These are phyloP conservation scores for Nomada fucata DNA, from an alignment of 2,888 invertebrate genomes.

Conservation along the genomic window DNA sequence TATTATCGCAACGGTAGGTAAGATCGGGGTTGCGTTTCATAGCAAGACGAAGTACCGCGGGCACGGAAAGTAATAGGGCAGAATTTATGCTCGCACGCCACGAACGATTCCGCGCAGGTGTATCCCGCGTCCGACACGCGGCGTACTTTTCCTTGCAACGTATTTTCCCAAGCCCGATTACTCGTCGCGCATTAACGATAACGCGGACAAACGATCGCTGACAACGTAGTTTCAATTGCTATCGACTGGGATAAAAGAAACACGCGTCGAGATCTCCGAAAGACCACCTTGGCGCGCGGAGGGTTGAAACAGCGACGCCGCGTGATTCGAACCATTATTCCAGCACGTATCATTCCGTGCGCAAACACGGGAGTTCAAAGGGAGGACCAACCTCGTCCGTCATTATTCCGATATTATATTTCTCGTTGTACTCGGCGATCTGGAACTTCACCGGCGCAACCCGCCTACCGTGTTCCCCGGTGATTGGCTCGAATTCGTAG, in stretches of 20 bases:
- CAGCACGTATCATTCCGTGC: too few species aligned
- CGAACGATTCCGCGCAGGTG: slow-evolving; percentile 30
- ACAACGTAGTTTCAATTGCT: too few species aligned
- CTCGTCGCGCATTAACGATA: not conserved
- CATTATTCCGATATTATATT: not conserved
- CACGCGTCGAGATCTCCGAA: too few species aligned
- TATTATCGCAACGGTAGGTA: slow-evolving; percentile 11
- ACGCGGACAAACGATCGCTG: too few species aligned
- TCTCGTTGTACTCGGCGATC: slow-evolving; percentile 39
- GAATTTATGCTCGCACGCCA: slow-evolving; percentile 35
- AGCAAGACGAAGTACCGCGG: slow-evolving; percentile 32
- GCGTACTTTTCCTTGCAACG: not conserved
- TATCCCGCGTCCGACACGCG: slow-evolving; percentile 36
- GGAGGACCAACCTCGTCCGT: not conserved
- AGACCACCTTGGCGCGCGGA: too few species aligned
- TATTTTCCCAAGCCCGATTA: not conserved
- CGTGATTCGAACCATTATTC: too few species aligned
- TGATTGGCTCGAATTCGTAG: slow-evolving; percentile 71
- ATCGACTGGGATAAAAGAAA: too few species aligned
- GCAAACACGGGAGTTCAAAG: too few species aligned
- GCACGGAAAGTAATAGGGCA: slow-evolving; percentile 37
- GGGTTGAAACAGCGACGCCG: too few species aligned
- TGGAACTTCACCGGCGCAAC: slow-evolving; percentile 43
- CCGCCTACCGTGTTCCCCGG: slow-evolving; percentile 52
- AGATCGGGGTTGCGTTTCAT: slow-evolving; percentile 53